These are phyloP conservation scores for Nomada ferruginata DNA, from an alignment of 2,888 invertebrate genomes.

Conservation along the genomic window DNA sequence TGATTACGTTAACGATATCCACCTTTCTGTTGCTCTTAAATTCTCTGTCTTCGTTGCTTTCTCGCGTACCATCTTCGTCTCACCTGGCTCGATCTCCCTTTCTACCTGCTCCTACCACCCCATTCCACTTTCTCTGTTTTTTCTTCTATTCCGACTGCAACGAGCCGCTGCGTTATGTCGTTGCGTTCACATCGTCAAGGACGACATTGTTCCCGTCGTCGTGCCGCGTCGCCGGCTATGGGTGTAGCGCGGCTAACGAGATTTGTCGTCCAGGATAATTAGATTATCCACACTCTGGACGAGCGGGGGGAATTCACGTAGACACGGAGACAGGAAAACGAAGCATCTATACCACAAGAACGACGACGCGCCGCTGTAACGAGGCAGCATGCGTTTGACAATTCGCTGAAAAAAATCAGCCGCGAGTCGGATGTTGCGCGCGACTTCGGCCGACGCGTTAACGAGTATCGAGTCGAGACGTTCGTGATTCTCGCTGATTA, in stretches of 20 bases:
- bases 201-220: constrained; percentile 66
- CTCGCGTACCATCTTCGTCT: not conserved
- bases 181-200: constrained; percentile 68
- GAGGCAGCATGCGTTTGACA: constrained; percentile 70
- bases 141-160: constrained; percentile 58
- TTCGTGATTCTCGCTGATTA: not conserved
- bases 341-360: constrained; percentile 60
- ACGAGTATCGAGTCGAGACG: constrained; percentile 24
- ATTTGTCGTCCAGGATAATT: constrained; percentile 80
- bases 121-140: constrained; percentile 7
- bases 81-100: constrained; percentile 5
- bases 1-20: constrained; percentile 76
- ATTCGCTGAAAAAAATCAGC: constrained; percentile 47
- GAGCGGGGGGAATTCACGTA: constrained; percentile 62
- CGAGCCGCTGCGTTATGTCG: constrained; percentile 65
- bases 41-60: constrained; percentile 23
- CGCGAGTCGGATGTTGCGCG: not conserved
- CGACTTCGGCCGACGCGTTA: constrained; percentile 12
- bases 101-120: not conserved
- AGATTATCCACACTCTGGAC: constrained; percentile 76
- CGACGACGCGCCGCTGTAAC: constrained; percentile 56
- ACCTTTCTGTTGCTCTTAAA: constrained; percentile 46
- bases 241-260: constrained; percentile 74
- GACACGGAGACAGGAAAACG: constrained; percentile 62
- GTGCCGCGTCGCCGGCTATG: constrained; percentile 66